Evolutionary conservation across 2,888 invertebrate genomes (phyloP).

Genomic region (Napeogenes sylphis): DNA sequence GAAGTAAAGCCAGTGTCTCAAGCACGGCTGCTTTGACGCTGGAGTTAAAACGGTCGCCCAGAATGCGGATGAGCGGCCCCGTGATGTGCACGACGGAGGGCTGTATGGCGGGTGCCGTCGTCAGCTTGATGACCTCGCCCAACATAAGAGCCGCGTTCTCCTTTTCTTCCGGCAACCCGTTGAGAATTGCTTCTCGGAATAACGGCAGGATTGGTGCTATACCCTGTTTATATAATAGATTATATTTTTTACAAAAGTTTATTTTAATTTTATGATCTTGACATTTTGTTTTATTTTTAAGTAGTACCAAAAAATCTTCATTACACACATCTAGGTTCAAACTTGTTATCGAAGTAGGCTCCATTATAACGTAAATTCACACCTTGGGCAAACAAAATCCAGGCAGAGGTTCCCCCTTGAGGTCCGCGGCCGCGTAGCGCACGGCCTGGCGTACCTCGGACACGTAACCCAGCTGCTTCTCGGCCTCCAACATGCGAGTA

Average conservation of each 20-base stretch:
- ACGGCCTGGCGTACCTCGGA: slow-evolving; percentile 94
- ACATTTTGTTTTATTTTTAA: too few relatives aligned
- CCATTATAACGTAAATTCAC: background rate
- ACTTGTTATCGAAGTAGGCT: background rate
- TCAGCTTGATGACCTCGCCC: slow-evolving; percentile 88
- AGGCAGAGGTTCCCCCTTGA: slow-evolving; percentile 88
- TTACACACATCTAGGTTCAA: background rate
- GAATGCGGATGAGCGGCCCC: slow-evolving; percentile 97
- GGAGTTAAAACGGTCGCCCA: slow-evolving; percentile 96
- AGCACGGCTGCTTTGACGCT: slow-evolving; percentile 97
- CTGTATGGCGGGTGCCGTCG: slow-evolving; percentile 91
- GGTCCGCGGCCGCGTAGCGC: slow-evolving; percentile 91
- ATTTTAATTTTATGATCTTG: background rate
- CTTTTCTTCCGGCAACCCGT: slow-evolving; percentile 96
- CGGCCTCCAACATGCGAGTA: slow-evolving; percentile 90
- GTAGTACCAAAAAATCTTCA: too few relatives aligned
- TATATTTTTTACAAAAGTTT: background rate
- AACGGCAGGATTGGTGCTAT: slow-evolving; percentile 95
- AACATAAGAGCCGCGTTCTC: slow-evolving; percentile 96
- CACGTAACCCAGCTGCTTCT: slow-evolving; percentile 91
- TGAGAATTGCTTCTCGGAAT: slow-evolving; percentile 96
- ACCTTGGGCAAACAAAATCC: slow-evolving; percentile 96
- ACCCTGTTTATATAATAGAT: slow-evolving; percentile 72
- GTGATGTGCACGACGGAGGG: slow-evolving; percentile 98
- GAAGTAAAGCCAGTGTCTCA: slow-evolving; percentile 93